phyloP scores from a whole-genome alignment of 2,888 invertebrate species.

The Timema cristinae region DNA sequence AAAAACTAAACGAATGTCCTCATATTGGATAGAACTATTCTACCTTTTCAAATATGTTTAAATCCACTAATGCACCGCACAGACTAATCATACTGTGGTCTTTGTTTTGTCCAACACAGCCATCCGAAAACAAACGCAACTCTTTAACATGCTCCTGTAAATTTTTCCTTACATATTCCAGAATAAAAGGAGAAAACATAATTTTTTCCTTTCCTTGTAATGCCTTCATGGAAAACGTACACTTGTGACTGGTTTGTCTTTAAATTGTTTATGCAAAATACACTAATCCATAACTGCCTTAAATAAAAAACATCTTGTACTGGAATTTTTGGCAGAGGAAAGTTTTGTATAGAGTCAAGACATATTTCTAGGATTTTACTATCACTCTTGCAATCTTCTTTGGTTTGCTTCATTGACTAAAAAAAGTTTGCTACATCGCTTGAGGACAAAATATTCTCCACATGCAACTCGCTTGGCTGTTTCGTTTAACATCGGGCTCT shows the following conservation, averaged over 20 bases:
- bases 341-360: background rate
- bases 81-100: background rate
- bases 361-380: background rate
- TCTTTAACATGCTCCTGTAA: background rate
- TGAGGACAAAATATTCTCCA: background rate
- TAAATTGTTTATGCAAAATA: background rate
- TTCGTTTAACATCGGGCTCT: no score
- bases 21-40: slow-evolving; percentile 3
- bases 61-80: background rate
- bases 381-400: background rate
- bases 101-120: background rate
- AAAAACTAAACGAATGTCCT: background rate
- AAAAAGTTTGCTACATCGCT: background rate
- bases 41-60: background rate
- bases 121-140: background rate
- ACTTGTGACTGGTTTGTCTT: background rate
- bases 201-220: background rate
- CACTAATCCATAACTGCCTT: background rate
- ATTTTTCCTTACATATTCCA: background rate
- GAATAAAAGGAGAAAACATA: background rate
- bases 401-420: background rate
- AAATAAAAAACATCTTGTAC: background rate
- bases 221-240: slow-evolving; percentile 8
- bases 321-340: background rate
- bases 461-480: no score